These are phyloP conservation scores for Opisthocomus hoazin DNA, from an alignment of 2,113 vertebrate genomes.

Conservation along the genomic window DNA sequence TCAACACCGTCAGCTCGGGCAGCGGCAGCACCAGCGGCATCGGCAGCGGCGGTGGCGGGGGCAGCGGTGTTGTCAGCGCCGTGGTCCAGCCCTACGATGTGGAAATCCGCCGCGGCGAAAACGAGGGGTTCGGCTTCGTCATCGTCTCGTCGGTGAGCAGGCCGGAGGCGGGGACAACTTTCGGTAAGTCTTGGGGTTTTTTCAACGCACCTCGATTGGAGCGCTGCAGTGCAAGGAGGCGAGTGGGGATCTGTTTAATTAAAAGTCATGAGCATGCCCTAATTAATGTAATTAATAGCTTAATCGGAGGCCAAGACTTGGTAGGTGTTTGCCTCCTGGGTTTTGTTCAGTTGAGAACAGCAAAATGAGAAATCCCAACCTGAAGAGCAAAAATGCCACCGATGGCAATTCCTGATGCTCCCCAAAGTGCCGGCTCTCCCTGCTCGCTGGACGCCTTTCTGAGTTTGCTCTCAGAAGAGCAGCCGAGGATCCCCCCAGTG, in stretches of 20 bases:
- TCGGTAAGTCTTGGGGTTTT: slow-evolving; percentile 78
- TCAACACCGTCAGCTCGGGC: slow-evolving; percentile 96
- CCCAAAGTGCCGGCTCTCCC: neutral
- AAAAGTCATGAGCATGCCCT: neutral
- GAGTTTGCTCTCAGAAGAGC: neutral
- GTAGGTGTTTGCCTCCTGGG: slow-evolving; percentile 2
- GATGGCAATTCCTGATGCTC: neutral
- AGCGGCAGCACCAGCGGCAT: slow-evolving; percentile 95
- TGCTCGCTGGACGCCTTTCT: neutral
- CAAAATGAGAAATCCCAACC: neutral
- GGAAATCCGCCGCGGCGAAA: slow-evolving; percentile 92
- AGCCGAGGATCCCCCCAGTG: neutral
- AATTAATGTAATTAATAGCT: neutral
- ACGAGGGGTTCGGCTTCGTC: slow-evolving; percentile 96
- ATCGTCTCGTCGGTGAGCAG: slow-evolving; percentile 96
- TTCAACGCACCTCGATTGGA: rapidly evolving
- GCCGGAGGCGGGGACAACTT: slow-evolving; percentile 92
- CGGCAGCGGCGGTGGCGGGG: slow-evolving; percentile 82
- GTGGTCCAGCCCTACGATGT: slow-evolving; percentile 92
- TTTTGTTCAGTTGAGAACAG: neutral
- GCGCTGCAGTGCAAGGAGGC: neutral
- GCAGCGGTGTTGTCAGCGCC: slow-evolving; percentile 80
- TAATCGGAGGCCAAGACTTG: neutral
- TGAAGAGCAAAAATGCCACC: neutral
- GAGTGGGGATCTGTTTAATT: neutral